Conservation (phyloP, 2,113 vertebrate species). For the Setophaga petechia region DNA sequence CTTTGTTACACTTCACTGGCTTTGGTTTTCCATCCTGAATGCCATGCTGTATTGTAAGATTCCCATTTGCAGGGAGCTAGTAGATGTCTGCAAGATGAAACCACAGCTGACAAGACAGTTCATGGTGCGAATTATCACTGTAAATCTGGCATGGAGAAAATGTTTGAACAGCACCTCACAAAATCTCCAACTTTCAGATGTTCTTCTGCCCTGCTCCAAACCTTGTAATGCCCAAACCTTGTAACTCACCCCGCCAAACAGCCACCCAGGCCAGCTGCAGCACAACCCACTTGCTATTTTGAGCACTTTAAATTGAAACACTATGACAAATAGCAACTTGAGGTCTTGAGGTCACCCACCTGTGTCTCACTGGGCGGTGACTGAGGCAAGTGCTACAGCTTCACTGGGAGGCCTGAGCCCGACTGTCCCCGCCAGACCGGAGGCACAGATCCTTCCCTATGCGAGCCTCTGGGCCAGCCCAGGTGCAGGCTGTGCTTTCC, state of each 20-base stretch:
- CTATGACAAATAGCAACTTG: neutral
- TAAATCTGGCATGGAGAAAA: neutral
- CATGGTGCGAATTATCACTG: neutral
- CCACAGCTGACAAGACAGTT: neutral
- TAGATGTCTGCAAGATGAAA: neutral
- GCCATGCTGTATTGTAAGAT: neutral
- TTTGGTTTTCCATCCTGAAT: neutral
- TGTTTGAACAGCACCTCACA: neutral
- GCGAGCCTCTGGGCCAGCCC: neutral
- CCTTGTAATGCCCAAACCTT: neutral
- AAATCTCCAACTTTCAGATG: neutral
- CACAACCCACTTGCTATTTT: neutral
- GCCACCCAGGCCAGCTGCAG: neutral
- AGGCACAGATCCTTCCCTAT: neutral
- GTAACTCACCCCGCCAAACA: neutral
- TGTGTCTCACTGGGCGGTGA: neutral
- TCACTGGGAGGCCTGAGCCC: rapidly evolving
- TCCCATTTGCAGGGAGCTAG: neutral
- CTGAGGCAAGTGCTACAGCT: rapidly evolving
- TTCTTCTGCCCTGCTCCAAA: neutral
- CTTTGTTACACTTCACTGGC: neutral
- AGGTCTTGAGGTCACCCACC: neutral
- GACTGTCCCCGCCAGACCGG: rapidly evolving
- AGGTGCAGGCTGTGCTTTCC: neutral
- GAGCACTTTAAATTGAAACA: neutral